Percentiles rank a stretch among this genome's conserved stretches.
phyloP scores from a whole-genome alignment of 2,797 vertebrate genomes.

The Odontamblyopus lacepedii region DNA sequence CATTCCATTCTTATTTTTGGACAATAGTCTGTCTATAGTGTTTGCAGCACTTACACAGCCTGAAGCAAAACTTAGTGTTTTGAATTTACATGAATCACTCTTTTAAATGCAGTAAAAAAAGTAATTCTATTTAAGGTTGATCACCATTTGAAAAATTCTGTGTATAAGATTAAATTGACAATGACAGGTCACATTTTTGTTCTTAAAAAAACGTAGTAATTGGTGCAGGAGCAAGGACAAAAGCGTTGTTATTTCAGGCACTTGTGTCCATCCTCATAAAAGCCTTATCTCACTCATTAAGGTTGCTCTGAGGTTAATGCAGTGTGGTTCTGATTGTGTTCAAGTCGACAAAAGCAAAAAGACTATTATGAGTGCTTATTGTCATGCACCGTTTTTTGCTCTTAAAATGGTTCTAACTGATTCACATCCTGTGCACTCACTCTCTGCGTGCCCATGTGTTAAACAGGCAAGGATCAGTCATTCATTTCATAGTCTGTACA shows the following conservation, averaged over 20 bases:
- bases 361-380: not conserved
- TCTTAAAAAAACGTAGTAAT: not conserved
- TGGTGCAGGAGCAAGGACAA: not conserved
- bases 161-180: not conserved
- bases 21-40: not conserved
- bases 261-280: not conserved
- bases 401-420: constrained; percentile 17
- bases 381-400: constrained; percentile 5
- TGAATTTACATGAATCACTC: not conserved
- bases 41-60: not conserved
- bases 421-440: constrained; percentile 25
- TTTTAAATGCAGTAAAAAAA: too few relatives aligned
- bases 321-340: not conserved
- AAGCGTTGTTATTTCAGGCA: not conserved
- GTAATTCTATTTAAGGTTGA: not conserved
- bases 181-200: not conserved
- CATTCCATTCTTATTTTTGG: not conserved
- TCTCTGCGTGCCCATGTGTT: constrained; percentile 13
- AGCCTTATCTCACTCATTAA: not conserved
- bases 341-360: not conserved
- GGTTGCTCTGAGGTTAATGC: not conserved
- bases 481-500: constrained; percentile 4
- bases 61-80: not conserved
- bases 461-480: constrained; percentile 9
- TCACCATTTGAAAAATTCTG: not conserved